Percentiles rank a stretch among this genome's conserved stretches.
Evolutionary conservation across 2,797 vertebrate species (phyloP).

Genomic region (Lepidocolaptes lacrymiger): DNA sequence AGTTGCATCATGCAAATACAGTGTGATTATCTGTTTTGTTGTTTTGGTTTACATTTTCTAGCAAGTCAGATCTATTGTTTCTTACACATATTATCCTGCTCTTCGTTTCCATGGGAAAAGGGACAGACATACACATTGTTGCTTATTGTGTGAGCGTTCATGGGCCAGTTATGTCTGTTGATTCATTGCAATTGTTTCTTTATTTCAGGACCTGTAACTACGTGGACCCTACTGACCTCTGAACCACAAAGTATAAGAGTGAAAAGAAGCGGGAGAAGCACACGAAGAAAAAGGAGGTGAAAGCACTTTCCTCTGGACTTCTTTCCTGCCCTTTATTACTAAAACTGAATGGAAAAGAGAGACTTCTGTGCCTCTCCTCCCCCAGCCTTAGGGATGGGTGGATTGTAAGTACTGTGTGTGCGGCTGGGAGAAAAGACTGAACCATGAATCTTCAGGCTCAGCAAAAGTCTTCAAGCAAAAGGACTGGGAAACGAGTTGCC

Average conservation of each 20-base stretch:
- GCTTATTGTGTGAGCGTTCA: not conserved
- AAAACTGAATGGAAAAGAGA: conserved; percentile 43
- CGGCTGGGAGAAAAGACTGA: conserved; percentile 27
- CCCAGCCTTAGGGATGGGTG: conserved; percentile 49
- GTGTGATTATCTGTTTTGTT: not conserved
- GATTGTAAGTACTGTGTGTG: conserved; percentile 10
- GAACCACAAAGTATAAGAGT: conserved; percentile 28
- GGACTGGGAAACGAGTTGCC: conserved; percentile 90
- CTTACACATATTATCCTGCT: not conserved
- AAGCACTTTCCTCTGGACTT: not conserved
- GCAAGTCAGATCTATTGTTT: not conserved
- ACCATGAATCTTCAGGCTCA: conserved; percentile 96
- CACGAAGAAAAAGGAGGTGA: conserved; percentile 11
- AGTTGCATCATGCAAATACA: not conserved
- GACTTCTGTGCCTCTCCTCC: conserved; percentile 18
- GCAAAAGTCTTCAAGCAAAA: conserved; percentile 90
- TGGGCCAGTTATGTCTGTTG: not conserved
- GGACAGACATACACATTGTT: not conserved
- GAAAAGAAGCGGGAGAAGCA: conserved; percentile 13
- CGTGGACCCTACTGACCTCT: conserved; percentile 33
- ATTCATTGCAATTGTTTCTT: conserved; percentile 43
- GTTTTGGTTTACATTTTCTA: not conserved
- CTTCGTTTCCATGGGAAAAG: not conserved
- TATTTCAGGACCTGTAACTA: conserved; percentile 49
- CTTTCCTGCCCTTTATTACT: not conserved